A percentile compares a stretch with the other conserved stretches of the same genome.
Conservation (phyloP, 2,113 vertebrate species). For the Oncorhynchus masou region DNA sequence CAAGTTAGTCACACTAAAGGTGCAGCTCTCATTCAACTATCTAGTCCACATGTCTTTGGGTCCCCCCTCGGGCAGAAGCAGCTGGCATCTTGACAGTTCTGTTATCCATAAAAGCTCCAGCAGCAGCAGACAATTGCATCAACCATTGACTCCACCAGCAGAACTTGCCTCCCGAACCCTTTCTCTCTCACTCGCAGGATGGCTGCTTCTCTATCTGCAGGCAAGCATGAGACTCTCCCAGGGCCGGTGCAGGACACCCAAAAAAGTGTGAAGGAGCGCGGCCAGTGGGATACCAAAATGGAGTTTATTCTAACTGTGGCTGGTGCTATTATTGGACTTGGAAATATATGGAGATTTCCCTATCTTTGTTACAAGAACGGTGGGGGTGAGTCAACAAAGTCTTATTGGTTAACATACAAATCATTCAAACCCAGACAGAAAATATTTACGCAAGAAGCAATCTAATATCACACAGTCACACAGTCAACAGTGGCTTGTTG, state of each 20-base stretch:
- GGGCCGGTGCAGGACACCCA: slow-evolving; percentile 7
- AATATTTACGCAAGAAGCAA: no score
- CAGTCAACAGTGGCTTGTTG: not conserved
- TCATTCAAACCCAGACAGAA: no score
- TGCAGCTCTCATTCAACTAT: not conserved
- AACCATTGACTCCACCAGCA: not conserved
- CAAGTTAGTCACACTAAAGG: slow-evolving; percentile 18
- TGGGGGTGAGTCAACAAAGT: slow-evolving; percentile 52
- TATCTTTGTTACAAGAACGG: slow-evolving; percentile 72
- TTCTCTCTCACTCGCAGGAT: slow-evolving; percentile 26
- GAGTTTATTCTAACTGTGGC: slow-evolving; percentile 65
- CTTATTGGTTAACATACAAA: not conserved
- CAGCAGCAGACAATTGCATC: slow-evolving; percentile 4
- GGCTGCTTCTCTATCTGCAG: slow-evolving; percentile 24
- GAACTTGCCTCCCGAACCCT: no score
- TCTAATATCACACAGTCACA: no score
- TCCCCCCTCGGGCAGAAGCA: slow-evolving; percentile 47
- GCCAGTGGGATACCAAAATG: slow-evolving; percentile 59
- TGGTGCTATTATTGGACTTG: slow-evolving; percentile 63
- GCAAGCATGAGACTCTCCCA: not conserved
- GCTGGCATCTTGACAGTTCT: slow-evolving; percentile 4
- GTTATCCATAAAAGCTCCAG: slow-evolving; percentile 13
- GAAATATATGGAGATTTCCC: slow-evolving; percentile 71
- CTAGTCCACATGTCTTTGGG: not conserved
- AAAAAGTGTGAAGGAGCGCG: slow-evolving; percentile 38